Conservation (phyloP, 2,888 invertebrate species). For the Philonicus albiceps region DNA sequence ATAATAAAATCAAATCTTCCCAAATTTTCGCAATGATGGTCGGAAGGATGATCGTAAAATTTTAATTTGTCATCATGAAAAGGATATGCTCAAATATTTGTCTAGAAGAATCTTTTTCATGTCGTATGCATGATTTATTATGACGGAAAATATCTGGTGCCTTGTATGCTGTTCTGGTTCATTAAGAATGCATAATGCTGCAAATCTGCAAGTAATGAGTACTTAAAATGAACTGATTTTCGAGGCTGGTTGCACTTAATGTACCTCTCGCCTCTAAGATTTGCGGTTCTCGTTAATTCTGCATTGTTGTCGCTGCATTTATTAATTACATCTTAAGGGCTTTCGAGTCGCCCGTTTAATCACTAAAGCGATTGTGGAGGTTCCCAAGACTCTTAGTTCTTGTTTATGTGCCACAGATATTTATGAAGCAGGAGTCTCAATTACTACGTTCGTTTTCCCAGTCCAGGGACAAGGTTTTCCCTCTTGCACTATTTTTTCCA, state of each 20-base stretch:
- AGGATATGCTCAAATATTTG: not conserved
- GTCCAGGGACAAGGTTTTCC: not conserved
- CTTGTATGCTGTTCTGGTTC: not conserved
- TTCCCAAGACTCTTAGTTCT: not conserved
- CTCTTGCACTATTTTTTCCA: not conserved
- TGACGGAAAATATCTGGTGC: not conserved
- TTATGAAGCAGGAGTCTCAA: not conserved
- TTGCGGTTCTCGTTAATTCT: not conserved
- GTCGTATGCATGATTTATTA: not conserved
- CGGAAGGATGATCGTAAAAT: not conserved
- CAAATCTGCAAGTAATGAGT: not conserved
- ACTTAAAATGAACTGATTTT: not conserved
- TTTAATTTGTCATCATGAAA: not conserved
- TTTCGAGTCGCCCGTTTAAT: not conserved
- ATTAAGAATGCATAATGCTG: not conserved
- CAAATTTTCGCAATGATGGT: not conserved
- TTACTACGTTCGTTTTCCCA: not conserved
- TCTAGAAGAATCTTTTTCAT: not conserved
- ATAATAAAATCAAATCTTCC: not conserved
- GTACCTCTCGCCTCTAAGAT: not conserved
- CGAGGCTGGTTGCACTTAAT: not conserved
- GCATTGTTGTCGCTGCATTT: not conserved
- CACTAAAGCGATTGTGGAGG: not conserved
- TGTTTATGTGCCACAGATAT: not conserved
- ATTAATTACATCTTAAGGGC: not conserved